Conservation (phyloP, 2,113 vertebrate species). For the Ceyx cyanopectus region DNA sequence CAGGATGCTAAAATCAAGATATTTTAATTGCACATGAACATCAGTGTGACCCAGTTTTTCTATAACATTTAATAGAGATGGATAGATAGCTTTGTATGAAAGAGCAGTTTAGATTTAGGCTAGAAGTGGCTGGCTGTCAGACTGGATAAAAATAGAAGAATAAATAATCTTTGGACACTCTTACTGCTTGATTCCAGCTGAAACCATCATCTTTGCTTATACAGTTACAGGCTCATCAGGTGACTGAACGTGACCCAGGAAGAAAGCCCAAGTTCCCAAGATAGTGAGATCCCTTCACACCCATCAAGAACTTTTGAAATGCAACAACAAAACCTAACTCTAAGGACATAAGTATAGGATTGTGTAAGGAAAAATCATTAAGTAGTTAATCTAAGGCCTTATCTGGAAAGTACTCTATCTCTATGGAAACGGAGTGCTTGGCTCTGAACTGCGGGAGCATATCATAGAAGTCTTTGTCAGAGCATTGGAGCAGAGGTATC, state of each 20-base stretch:
- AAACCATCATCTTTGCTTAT: background rate
- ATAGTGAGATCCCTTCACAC: background rate
- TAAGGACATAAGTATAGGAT: background rate
- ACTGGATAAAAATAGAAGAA: background rate
- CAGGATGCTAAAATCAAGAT: background rate
- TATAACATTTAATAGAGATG: background rate
- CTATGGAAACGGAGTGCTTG: constrained; percentile 19
- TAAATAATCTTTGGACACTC: background rate
- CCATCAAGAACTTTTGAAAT: background rate
- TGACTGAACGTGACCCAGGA: background rate
- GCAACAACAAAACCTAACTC: background rate
- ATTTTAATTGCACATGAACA: background rate
- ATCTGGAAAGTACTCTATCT: constrained; percentile 4
- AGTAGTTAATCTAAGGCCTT: constrained; percentile 7
- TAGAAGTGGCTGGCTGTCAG: background rate
- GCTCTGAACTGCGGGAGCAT: background rate
- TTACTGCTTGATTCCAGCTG: background rate
- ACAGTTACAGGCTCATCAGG: background rate
- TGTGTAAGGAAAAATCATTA: background rate
- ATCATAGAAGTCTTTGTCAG: background rate
- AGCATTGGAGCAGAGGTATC: background rate
- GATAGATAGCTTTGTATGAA: background rate
- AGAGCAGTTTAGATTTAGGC: background rate
- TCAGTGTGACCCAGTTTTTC: fast-evolving
- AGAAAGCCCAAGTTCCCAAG: background rate